Evolutionary conservation across 2,888 invertebrate genomes (phyloP), one percentile per base, ranked within the genome.

Genomic region (Xestia c-nigrum): DNA sequence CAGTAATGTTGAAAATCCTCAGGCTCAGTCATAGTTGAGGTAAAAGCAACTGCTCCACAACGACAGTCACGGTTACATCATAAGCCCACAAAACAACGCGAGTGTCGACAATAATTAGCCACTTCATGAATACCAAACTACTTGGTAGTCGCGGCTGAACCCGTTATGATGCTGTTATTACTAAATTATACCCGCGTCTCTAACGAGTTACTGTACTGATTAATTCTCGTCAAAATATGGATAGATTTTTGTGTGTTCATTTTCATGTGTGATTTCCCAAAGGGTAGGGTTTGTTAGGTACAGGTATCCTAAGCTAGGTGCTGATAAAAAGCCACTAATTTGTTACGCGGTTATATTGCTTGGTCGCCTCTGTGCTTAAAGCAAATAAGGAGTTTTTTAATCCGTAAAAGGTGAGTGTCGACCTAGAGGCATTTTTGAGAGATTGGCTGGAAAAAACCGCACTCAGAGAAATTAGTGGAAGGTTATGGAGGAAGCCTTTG

Each of bases 101-200:
- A 79, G 86, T 86, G 78, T 78, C 84, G 74, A 82, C 82, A 82
- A 85, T 90, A 90, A 88, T 90, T 89, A 89, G 84, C 76, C 78
- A 65, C 83, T 88, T 86, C 84, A 90, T 90, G 90, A 89, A 90
- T 90, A 90, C 61, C 68, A 85, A 89, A 90, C 81, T 83, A 87
- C 74, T 85, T 77, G 47, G 81, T 72, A 77, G 74, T 85, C 74
- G 68, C 73, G 75, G 72, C 75, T 75, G 67, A 47, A 75, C 80
- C 75, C 38, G 85, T 75, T 72, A 65, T 81, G 78, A 83, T 76
- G 74, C 66, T 66, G 59, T 61, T 80, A 74, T 86, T 83, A 86
- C 74, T 74, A 78, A 85, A 78, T 85, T 78, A 87, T 74, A 78
- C 68, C 75, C 72, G 14, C 63, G 72, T 66, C 40, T 69, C 78